Evolutionary conservation across 2,888 invertebrate species (phyloP).

Genomic region (Nipponacmea schrenckii): DNA sequence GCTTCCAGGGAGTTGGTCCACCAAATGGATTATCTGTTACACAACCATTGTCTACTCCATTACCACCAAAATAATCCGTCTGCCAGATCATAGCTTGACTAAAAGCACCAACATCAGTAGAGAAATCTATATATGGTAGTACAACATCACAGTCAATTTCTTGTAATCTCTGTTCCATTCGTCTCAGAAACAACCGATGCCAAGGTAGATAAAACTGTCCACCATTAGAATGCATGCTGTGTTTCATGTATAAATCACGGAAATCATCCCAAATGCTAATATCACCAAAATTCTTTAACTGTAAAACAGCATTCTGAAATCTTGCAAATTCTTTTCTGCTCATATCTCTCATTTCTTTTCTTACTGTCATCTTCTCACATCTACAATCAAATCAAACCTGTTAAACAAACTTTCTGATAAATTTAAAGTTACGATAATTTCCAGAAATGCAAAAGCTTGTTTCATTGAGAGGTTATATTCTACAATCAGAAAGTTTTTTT

Average conservation of each 20-base stretch:
- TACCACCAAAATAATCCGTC: constrained; percentile 62
- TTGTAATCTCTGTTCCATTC: constrained; percentile 58
- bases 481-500: not conserved
- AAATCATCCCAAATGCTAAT: constrained; percentile 58
- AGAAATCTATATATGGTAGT: constrained; percentile 65
- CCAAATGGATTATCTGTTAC: constrained; percentile 63
- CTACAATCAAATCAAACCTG: constrained; percentile 30
- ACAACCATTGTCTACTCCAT: constrained; percentile 51
- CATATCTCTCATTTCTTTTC: constrained; percentile 64
- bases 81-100: constrained; percentile 62
- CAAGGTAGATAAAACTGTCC: constrained; percentile 60
- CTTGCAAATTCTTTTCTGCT: constrained; percentile 51
- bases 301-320: constrained; percentile 60
- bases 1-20: constrained; percentile 53
- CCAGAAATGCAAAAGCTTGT: too few species aligned
- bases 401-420: not conserved
- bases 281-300: constrained; percentile 46
- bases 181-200: constrained; percentile 60
- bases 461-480: too few species aligned
- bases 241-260: constrained; percentile 57
- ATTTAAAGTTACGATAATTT: too few species aligned
- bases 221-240: constrained; percentile 59
- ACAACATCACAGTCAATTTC: constrained; percentile 60
- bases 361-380: constrained; percentile 46
- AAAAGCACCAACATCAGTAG: constrained; percentile 61